phyloP scores from a whole-genome alignment of 2,888 invertebrate species.

The Acanthosepion pharaonis region DNA sequence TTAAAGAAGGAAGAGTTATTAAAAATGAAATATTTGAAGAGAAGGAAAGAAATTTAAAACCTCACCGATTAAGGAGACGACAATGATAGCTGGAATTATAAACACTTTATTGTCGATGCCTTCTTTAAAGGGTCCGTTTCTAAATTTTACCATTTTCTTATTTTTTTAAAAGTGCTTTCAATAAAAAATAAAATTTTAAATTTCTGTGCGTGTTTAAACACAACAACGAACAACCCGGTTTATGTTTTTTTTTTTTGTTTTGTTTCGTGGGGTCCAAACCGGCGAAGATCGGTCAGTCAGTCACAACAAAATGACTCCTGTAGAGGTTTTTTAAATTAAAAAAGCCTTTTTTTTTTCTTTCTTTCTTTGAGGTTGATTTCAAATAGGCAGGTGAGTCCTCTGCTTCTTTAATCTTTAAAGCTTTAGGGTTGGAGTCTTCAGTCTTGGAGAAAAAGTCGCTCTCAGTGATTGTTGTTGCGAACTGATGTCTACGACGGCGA shows the following conservation, averaged over 20 bases:
- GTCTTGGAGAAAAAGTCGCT: not conserved
- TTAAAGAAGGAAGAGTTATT: too few species aligned
- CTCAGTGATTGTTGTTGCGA: not conserved
- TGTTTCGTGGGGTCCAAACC: not conserved
- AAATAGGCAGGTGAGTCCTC: too few species aligned
- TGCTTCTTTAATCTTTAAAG: too few species aligned
- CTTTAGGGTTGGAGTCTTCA: too few species aligned
- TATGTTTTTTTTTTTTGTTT: not conserved
- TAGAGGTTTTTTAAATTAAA: too few species aligned
- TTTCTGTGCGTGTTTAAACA: not conserved
- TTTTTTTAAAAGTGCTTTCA: not conserved
- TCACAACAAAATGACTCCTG: too few species aligned
- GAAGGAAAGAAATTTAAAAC: slow-evolving; percentile 48
- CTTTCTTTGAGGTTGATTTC: too few species aligned
- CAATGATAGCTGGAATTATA: slow-evolving; percentile 87
- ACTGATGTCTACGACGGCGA: not conserved
- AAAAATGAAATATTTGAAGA: too few species aligned
- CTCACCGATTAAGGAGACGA: slow-evolving; percentile 86
- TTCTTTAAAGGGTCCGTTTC: slow-evolving; percentile 87
- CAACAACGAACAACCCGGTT: not conserved
- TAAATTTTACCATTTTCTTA: slow-evolving; percentile 85
- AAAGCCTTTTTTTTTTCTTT: too few species aligned
- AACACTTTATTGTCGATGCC: slow-evolving; percentile 91
- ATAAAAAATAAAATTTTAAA: not conserved
- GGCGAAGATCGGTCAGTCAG: not conserved